These are phyloP conservation scores for Engraulis encrasicolus DNA, from an alignment of 2,113 vertebrate genomes.

Conservation along the genomic window DNA sequence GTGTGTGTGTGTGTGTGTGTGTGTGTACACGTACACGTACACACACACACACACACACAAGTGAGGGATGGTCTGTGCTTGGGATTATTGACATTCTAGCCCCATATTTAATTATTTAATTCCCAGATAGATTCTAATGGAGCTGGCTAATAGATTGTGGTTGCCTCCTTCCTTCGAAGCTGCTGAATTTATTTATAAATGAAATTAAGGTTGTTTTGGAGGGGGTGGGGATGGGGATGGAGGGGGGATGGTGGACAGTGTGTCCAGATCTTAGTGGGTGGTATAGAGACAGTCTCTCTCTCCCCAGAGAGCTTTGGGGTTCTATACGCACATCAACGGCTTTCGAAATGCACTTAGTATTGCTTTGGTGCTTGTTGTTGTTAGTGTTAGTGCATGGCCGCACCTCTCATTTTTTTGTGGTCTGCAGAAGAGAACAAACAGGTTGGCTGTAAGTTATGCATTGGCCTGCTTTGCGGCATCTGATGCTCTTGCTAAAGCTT, in stretches of 20 bases:
- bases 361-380: conserved; percentile 34
- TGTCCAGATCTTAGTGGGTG: conserved; percentile 21
- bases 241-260: conserved; percentile 52
- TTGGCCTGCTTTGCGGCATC: background rate
- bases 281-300: conserved; percentile 46
- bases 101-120: conserved; percentile 82
- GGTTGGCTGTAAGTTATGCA: conserved; percentile 35
- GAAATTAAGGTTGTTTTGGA: conserved; percentile 67
- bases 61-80: conserved; percentile 68
- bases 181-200: conserved; percentile 74
- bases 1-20: conserved; percentile 42
- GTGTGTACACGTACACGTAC: conserved; percentile 21
- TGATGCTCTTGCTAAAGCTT: background rate
- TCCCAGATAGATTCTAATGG: conserved; percentile 80
- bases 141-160: conserved; percentile 77
- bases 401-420: background rate
- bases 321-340: conserved; percentile 67
- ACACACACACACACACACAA: too few species aligned
- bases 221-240: conserved; percentile 56
- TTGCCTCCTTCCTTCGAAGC: conserved; percentile 66
- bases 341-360: conserved; percentile 62
- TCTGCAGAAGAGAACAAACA: conserved; percentile 47
- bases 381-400: conserved; percentile 14
- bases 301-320: conserved; percentile 50
- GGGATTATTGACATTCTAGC: conserved; percentile 76